Conservation (phyloP, 53 echinoderm and acorn worm genomes). For the Arbacia lixula region DNA sequence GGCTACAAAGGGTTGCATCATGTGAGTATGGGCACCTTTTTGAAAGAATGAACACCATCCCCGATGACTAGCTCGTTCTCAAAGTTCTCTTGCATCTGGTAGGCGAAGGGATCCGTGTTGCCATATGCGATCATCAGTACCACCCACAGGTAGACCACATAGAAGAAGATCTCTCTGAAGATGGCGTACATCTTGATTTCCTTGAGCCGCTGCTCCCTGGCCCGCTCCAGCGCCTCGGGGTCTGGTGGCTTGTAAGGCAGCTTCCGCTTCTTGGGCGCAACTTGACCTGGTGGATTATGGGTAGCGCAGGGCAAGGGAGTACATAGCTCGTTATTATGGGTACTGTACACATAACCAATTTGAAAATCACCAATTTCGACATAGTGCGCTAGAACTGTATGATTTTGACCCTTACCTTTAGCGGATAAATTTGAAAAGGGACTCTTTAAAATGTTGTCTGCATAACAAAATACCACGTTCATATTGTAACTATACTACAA, state of each 20-base stretch:
- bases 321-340: no score
- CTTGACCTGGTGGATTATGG: constrained; percentile 9
- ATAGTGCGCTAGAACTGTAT: no score
- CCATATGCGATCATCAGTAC: constrained; percentile 86
- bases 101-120: constrained; percentile 73
- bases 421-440: no score
- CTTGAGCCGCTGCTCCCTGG: constrained; percentile 76
- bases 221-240: constrained; percentile 66
- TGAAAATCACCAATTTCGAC: no score
- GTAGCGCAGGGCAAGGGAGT: not conserved
- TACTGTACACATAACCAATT: no score
- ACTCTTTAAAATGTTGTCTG: no score
- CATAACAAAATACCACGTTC: no score
- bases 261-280: constrained; percentile 56
- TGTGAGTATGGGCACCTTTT: no score
- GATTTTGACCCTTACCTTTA: no score
- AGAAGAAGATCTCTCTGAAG: constrained; percentile 87
- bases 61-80: constrained; percentile 59
- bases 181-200: constrained; percentile 90
- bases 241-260: constrained; percentile 79
- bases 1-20: no score
- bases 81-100: constrained; percentile 70
- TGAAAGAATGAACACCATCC: constrained; percentile 58
- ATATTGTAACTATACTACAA: no score
- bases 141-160: constrained; percentile 82